These are phyloP conservation scores for Ostrea denselamellosa DNA, from an alignment of 1,140 invertebrate species.

Conservation along the genomic window DNA sequence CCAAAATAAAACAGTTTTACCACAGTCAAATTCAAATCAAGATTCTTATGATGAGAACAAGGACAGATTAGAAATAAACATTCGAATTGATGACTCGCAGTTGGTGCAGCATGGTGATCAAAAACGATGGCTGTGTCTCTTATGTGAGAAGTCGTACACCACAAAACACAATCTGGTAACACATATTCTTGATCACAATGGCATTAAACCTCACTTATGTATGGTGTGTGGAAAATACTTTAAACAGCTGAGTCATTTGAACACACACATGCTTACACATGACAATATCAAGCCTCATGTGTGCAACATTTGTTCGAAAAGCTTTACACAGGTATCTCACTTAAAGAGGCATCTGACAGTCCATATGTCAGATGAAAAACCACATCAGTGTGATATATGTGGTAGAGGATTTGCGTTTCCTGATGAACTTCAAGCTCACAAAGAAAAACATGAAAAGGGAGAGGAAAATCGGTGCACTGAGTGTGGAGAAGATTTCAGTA, in stretches of 20 bases:
- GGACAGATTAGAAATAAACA: constrained; percentile 68
- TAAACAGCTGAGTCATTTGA: constrained; percentile 76
- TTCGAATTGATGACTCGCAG: constrained; percentile 74
- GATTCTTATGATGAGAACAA: constrained; percentile 60
- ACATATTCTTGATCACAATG: constrained; percentile 76
- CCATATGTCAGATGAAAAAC: constrained; percentile 72
- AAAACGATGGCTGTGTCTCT: constrained; percentile 75
- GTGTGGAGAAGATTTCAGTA: constrained; percentile 69
- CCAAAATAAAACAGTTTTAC: constrained; percentile 7
- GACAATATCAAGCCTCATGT: constrained; percentile 76
- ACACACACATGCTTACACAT: constrained; percentile 78
- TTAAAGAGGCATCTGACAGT: constrained; percentile 72
- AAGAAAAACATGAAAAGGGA: constrained; percentile 61
- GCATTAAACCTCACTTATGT: constrained; percentile 77
- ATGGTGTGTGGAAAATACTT: constrained; percentile 77
- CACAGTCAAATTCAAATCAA: background rate
- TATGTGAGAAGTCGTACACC: constrained; percentile 76
- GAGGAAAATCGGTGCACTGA: constrained; percentile 67
- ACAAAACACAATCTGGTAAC: constrained; percentile 78
- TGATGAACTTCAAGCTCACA: constrained; percentile 66
- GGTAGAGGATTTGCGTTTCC: constrained; percentile 76
- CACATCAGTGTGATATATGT: constrained; percentile 84
- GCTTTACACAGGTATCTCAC: constrained; percentile 79
- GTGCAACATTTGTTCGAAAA: constrained; percentile 74
- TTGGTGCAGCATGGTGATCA: constrained; percentile 68